These are phyloP conservation scores for Hydrotaea cyrtoneurina DNA, from an alignment of 2,888 invertebrate species.

Conservation along the genomic window DNA sequence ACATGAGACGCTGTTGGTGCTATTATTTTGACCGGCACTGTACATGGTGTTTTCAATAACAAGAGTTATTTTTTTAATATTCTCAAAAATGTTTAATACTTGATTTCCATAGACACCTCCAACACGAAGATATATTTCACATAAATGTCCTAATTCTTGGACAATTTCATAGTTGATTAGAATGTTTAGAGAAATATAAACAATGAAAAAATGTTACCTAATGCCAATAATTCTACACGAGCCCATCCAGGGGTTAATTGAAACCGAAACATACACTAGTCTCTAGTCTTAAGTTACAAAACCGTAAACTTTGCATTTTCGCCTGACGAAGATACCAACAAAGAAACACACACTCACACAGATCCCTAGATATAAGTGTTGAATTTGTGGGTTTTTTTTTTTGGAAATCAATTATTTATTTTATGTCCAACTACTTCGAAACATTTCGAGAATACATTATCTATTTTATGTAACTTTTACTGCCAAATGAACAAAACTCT, in stretches of 20 bases:
- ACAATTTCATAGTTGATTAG: no score
- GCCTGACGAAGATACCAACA: constrained; percentile 48
- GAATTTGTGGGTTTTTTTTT: constrained; percentile 27
- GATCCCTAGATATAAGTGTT: constrained; percentile 48
- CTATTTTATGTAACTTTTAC: constrained; percentile 51
- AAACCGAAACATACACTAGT: not conserved
- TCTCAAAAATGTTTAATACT: no score
- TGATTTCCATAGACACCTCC: no score
- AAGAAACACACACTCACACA: not conserved
- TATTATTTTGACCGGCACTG: no score
- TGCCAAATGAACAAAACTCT: constrained; percentile 45
- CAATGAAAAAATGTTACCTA: no score
- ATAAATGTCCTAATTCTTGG: no score
- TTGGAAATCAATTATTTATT: not conserved
- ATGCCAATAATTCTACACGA: no score
- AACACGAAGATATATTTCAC: no score
- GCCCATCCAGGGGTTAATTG: not conserved
- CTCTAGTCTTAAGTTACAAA: constrained; percentile 34
- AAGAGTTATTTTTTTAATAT: no score
- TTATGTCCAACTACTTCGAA: constrained; percentile 10
- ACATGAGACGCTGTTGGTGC: no score
- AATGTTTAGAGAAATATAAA: no score
- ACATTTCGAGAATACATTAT: constrained; percentile 36
- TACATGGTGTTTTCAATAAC: no score
- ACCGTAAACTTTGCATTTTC: constrained; percentile 44